Conservation (phyloP, 2,888 invertebrate genomes). For the Nymphalis c-album region DNA sequence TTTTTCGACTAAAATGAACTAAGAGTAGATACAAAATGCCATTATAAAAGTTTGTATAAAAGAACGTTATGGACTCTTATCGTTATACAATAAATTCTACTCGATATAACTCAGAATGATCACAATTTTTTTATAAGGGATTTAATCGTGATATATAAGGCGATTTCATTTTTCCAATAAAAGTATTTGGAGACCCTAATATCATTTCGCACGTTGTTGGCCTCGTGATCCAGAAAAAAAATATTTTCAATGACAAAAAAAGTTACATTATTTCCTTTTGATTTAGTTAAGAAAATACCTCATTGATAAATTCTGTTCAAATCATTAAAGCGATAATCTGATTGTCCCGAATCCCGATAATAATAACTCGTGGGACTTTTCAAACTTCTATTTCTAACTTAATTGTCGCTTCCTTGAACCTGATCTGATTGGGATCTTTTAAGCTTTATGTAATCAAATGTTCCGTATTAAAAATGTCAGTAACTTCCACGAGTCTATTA, state of each 20-base stretch:
- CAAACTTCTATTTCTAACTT: constrained; percentile 4
- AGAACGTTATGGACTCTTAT: not conserved
- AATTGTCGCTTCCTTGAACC: not conserved
- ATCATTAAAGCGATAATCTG: constrained; percentile 7
- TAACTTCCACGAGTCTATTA: not conserved
- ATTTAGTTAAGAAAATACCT: not conserved
- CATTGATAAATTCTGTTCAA: constrained; percentile 9
- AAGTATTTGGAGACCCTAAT: not conserved
- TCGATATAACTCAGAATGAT: not conserved
- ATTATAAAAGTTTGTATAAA: not conserved
- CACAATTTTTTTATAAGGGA: constrained; percentile 3
- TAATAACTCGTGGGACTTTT: constrained; percentile 14
- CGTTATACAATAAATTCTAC: not conserved
- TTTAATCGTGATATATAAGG: constrained; percentile 3
- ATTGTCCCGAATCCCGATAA: constrained; percentile 4
- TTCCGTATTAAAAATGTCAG: not conserved
- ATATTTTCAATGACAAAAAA: not conserved
- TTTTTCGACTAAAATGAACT: too few relatives aligned
- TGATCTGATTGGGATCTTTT: constrained; percentile 8
- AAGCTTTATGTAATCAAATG: not conserved
- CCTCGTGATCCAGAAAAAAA: not conserved
- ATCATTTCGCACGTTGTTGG: not conserved
- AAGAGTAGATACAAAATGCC: too few relatives aligned
- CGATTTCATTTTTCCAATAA: not conserved
- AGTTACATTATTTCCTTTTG: not conserved